Evolutionary conservation across 2,797 vertebrate species (phyloP).

Genomic region (Picus viridis): DNA sequence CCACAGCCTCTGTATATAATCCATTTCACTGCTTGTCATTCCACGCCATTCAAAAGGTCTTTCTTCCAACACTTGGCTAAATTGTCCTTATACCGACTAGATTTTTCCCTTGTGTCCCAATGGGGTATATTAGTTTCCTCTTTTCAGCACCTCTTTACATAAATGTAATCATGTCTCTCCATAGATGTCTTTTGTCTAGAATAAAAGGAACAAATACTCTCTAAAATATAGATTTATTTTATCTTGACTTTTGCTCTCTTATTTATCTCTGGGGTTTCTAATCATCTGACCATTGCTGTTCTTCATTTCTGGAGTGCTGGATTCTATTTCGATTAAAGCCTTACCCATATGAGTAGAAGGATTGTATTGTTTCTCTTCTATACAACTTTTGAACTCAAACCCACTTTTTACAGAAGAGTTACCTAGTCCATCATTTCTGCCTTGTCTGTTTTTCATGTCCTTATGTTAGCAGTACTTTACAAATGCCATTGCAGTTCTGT

Average conservation of each 20-base stretch:
- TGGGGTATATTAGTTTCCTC: neutral
- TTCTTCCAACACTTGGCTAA: constrained; percentile 11
- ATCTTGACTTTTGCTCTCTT: neutral
- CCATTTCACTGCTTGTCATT: constrained; percentile 53
- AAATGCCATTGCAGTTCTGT: neutral
- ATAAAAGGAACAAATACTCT: neutral
- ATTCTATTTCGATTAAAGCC: neutral
- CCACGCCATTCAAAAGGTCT: neutral
- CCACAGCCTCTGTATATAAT: constrained; percentile 18
- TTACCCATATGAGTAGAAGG: neutral
- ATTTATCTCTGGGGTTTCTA: neutral
- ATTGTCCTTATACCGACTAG: neutral
- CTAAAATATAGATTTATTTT: neutral
- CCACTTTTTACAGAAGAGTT: neutral
- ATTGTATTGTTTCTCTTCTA: neutral
- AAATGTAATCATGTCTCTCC: neutral
- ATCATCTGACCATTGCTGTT: neutral
- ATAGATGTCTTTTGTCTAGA: neutral
- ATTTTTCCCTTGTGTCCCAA: neutral
- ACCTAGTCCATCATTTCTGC: neutral
- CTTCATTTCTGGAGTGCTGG: neutral
- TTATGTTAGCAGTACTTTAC: neutral
- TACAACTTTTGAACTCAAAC: neutral
- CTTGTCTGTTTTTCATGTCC: neutral
- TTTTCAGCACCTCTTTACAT: neutral